These are phyloP conservation scores for Serrognathus titanus DNA, from an alignment of 2,888 invertebrate species.

Conservation along the genomic window DNA sequence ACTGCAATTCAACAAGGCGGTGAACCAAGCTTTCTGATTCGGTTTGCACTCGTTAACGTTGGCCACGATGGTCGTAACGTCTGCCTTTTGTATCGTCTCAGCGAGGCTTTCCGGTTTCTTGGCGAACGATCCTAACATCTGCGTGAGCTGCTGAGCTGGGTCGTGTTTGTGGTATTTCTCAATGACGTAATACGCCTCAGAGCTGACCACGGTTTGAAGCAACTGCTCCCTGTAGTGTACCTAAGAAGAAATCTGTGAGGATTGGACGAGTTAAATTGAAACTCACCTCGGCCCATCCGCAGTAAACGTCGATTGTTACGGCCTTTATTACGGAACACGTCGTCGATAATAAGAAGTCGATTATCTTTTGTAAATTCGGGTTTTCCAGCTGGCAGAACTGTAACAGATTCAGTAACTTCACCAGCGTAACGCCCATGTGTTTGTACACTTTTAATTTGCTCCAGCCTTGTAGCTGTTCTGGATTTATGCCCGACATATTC, in stretches of 20 bases:
- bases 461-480: conserved; percentile 29
- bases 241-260: conserved; percentile 20
- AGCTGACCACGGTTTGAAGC: conserved; percentile 38
- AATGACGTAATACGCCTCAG: conserved; percentile 37
- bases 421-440: conserved; percentile 38
- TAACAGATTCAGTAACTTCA: conserved; percentile 36
- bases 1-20: conserved; percentile 34
- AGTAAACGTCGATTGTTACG: conserved; percentile 41
- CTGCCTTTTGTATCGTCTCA: conserved; percentile 38
- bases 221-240: conserved; percentile 31
- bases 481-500: conserved; percentile 30
- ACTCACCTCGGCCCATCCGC: conserved; percentile 44
- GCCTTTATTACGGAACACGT: conserved; percentile 32
- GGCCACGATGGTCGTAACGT: conserved; percentile 34
- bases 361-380: conserved; percentile 26
- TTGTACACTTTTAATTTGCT: conserved; percentile 31
- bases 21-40: conserved; percentile 42
- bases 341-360: conserved; percentile 30
- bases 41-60: conserved; percentile 36
- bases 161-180: conserved; percentile 38
- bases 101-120: conserved; percentile 40
- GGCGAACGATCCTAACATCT: conserved; percentile 37
- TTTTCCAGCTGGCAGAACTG: conserved; percentile 23
- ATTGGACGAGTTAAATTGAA: neutral
- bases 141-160: conserved; percentile 35